A percentile compares a stretch with the other conserved stretches of the same genome.
Evolutionary conservation across 2,113 vertebrate species (phyloP).

Genomic region (Epinephelus fuscoguttatus): DNA sequence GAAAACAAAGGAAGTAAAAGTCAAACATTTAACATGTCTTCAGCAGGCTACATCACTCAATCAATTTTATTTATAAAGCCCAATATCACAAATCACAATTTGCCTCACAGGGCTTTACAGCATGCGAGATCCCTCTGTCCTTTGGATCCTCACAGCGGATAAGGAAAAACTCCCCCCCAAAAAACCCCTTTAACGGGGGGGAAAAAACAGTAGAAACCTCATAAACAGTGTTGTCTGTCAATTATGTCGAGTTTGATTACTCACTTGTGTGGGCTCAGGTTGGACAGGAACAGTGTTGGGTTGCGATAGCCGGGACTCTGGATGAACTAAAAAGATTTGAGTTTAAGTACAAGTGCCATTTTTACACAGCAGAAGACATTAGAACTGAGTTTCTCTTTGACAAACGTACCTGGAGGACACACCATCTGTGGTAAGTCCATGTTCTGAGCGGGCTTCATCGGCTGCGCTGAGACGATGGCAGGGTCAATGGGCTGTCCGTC

Average conservation of each 20-base stretch:
- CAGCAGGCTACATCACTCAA: background rate
- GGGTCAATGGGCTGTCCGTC: slow-evolving; percentile 96
- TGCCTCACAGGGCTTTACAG: too few relatives aligned
- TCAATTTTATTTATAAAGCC: too few relatives aligned
- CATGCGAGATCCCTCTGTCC: too few relatives aligned
- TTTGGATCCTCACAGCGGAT: too few relatives aligned
- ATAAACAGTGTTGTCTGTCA: background rate
- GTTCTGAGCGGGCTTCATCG: slow-evolving; percentile 92
- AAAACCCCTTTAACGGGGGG: too few relatives aligned
- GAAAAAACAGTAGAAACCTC: too few relatives aligned
- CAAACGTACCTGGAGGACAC: slow-evolving; percentile 90
- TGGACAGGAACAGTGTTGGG: slow-evolving; percentile 91
- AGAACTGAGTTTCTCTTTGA: background rate
- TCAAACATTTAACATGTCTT: slow-evolving; percentile 1
- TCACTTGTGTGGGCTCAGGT: slow-evolving; percentile 94
- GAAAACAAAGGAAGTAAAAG: background rate
- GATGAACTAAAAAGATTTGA: slow-evolving; percentile 86
- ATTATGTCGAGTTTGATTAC: slow-evolving; percentile 28
- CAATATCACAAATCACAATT: too few relatives aligned
- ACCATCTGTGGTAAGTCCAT: slow-evolving; percentile 94
- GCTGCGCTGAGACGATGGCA: slow-evolving; percentile 96
- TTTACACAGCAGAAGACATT: background rate
- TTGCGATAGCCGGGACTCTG: slow-evolving; percentile 92
- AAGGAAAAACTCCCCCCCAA: too few relatives aligned
- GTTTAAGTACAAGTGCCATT: background rate